Conservation (phyloP, 2,888 invertebrate genomes). For the Drosophila mulleri region DNA sequence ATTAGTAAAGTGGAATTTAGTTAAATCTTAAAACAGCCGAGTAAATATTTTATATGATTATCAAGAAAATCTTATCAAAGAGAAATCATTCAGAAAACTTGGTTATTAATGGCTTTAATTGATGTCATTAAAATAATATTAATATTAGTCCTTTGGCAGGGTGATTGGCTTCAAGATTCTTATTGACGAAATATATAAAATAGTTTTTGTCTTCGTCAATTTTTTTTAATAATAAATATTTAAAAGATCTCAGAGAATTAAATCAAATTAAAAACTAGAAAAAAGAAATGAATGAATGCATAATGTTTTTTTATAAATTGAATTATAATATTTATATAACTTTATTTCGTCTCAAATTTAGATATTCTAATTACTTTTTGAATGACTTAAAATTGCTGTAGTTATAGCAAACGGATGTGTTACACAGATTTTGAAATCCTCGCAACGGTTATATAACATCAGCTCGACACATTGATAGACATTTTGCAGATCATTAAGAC, state of each 20-base stretch:
- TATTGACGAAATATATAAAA: too few species aligned
- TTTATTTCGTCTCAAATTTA: background rate
- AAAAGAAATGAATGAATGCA: background rate
- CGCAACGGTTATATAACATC: conserved; percentile 68
- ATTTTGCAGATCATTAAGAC: conserved; percentile 30
- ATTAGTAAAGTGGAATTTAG: too few species aligned
- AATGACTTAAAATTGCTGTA: background rate
- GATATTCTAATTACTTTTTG: conserved; percentile 31
- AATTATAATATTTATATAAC: background rate
- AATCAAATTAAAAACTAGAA: too few species aligned
- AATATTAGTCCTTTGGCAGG: too few species aligned
- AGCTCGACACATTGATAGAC: conserved; percentile 47
- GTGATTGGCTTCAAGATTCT: too few species aligned
- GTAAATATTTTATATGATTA: too few species aligned
- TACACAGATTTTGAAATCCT: conserved; percentile 31
- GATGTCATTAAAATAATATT: background rate
- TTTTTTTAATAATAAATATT: background rate
- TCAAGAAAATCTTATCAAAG: too few species aligned
- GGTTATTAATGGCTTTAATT: background rate
- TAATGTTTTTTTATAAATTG: background rate
- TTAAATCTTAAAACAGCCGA: too few species aligned
- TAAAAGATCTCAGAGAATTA: background rate
- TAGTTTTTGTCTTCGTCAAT: background rate
- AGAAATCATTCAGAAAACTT: too few species aligned
- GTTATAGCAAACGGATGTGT: conserved; percentile 4